Conservation (phyloP, 2,797 vertebrate species). For the Peromyscus nudipes region DNA sequence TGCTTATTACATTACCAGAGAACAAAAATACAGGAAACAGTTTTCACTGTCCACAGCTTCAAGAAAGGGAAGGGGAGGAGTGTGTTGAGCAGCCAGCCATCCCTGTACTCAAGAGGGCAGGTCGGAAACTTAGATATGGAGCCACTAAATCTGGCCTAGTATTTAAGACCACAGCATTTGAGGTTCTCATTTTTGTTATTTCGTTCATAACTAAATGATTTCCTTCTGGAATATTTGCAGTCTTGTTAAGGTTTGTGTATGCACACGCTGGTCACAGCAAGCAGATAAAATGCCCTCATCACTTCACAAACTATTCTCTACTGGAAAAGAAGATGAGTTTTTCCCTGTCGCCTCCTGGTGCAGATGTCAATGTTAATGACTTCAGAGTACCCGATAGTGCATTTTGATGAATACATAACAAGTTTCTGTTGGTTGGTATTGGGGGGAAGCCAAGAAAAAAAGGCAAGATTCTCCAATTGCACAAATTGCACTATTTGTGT, state of each 20-base stretch:
- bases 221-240: conserved; percentile 89
- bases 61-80: conserved; percentile 86
- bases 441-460: conserved; percentile 89
- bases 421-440: conserved; percentile 88
- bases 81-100: conserved; percentile 89
- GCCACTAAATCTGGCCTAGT: conserved; percentile 85
- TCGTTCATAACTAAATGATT: conserved; percentile 88
- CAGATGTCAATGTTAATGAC: conserved; percentile 91
- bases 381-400: conserved; percentile 95
- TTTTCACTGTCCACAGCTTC: conserved; percentile 94
- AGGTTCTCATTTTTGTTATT: conserved; percentile 87
- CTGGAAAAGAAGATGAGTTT: conserved; percentile 85
- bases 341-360: conserved; percentile 90
- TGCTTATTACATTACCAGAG: conserved; percentile 95
- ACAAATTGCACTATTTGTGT: conserved; percentile 93
- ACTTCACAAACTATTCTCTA: conserved; percentile 88
- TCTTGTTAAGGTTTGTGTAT: conserved; percentile 92
- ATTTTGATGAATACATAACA: conserved; percentile 94
- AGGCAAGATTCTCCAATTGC: conserved; percentile 93
- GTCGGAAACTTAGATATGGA: conserved; percentile 87
- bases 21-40: conserved; percentile 93
- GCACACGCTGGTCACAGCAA: conserved; percentile 92
- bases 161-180: conserved; percentile 85
- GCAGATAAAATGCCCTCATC: conserved; percentile 91
- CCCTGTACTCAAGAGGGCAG: conserved; percentile 91